phyloP scores from a whole-genome alignment of 2,888 invertebrate species.

The Petrolisthes manimaculis region DNA sequence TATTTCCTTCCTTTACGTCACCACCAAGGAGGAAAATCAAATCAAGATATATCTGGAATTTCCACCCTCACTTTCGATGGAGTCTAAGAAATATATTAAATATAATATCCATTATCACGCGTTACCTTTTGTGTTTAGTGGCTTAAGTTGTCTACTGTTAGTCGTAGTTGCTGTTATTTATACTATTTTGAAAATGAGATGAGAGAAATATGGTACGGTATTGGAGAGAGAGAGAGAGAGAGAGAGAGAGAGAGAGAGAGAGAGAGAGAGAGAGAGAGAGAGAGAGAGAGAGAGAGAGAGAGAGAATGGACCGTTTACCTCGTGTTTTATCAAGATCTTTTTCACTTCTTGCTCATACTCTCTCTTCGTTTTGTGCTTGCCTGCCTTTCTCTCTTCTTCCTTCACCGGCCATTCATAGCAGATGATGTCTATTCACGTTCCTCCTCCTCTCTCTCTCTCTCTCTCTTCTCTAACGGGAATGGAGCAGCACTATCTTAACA shows the following conservation, averaged over 20 bases:
- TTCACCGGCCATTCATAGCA: background rate
- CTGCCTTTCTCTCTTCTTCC: background rate
- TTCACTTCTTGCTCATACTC: background rate
- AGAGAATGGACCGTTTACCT: background rate
- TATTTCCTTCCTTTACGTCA: too few species aligned
- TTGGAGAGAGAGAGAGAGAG: background rate
- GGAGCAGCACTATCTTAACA: too few species aligned
- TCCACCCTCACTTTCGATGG: too few species aligned
- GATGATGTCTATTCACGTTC: too few species aligned
- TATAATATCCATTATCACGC: too few species aligned
- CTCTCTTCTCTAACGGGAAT: background rate
- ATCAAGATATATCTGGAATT: too few species aligned
- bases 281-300: background rate
- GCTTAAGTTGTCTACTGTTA: background rate
- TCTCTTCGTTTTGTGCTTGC: background rate
- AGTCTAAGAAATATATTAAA: too few species aligned
- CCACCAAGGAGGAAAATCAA: too few species aligned
- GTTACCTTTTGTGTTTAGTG: too few species aligned
- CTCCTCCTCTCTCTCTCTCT: conserved; percentile 5
- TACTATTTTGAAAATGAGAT: background rate
- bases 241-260: background rate
- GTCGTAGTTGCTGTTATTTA: background rate
- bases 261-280: background rate
- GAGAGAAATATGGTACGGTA: background rate
- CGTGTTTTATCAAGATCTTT: background rate